Evolutionary conservation across 2,113 vertebrate genomes (phyloP), one percentile per base, ranked within the genome.

Genomic region (Columba livia): DNA sequence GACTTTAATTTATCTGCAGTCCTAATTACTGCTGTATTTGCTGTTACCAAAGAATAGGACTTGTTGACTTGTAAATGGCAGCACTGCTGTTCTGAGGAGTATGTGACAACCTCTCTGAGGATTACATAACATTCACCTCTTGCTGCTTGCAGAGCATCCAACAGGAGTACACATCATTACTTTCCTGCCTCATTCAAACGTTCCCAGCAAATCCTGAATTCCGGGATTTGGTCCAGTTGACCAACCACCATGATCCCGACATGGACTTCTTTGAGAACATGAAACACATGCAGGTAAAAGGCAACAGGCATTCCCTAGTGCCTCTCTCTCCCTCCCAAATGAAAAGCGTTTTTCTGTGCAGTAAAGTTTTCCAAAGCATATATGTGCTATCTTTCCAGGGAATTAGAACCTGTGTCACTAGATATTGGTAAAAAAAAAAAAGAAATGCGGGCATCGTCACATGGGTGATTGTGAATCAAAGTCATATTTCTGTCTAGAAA

Each of bases 231-330:
- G 99, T 99, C 40, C 99, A 99, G 97, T 98, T 99, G 80, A 99
- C 99, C 31, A 97, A 99, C 93, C 92, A 92, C 88, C 98, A 97
- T n/a, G 99, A 99, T 96, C 99, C 96, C 0, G 99, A 99, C 96
- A 99, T 98, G 28, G 99, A 99, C 97, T 99, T 99, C 98, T 99
- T 99, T 81, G 99, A 99, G 96, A 99, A 99, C 94, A 99, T 99
- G 99, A 99, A 99, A 88, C 99, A 99, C 96, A 99, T 99, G 93
- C 99, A 99, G 99, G 99, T 99, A 96, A 88, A 91, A 90, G 38
- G 34, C n/a, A 56, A 5, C 19, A 29, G 60, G 20, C 12, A 26
- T 62, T 79, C 29, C 23, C 29, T 36, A 16, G 10, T 34, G 19
- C 47, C 15, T 73, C 9, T 78, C 44, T 61, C 15, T 10, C 11